These are phyloP conservation scores for Nymphicus hollandicus DNA, from an alignment of 2,113 vertebrate genomes.

Conservation along the genomic window DNA sequence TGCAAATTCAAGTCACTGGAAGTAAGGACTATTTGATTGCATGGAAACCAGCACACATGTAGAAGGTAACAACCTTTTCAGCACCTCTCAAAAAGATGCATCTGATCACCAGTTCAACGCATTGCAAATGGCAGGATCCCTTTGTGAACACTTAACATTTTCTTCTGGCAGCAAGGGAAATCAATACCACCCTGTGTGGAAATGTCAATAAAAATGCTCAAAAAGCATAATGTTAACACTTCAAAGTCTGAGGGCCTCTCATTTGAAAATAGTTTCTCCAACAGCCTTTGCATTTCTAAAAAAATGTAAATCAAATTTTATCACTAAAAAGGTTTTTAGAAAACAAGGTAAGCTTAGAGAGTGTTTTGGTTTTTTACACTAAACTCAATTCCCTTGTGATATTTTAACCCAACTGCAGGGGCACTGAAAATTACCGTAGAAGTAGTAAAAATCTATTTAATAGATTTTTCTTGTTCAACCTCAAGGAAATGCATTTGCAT, in stretches of 20 bases:
- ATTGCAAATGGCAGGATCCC: not conserved
- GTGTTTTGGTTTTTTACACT: not conserved
- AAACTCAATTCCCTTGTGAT: not conserved
- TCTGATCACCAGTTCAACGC: not conserved
- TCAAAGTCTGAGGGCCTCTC: not conserved
- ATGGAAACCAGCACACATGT: fast-evolving
- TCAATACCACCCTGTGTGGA: not conserved
- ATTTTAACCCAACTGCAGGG: not conserved
- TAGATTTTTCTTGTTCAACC: not conserved
- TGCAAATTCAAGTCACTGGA: not conserved
- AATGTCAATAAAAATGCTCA: not conserved
- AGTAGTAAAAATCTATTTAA: not conserved
- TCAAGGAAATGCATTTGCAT: not conserved
- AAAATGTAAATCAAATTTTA: not conserved
- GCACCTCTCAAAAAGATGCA: not conserved
- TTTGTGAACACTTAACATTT: not conserved
- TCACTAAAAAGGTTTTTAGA: not conserved
- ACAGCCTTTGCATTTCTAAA: not conserved
- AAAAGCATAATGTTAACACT: not conserved
- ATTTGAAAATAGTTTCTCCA: not conserved
- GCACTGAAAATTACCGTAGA: not conserved
- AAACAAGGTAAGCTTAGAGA: not conserved
- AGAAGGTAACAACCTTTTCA: not conserved
- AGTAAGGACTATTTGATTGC: not conserved
- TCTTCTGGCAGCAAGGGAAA: not conserved